Percentiles rank a stretch among this genome's conserved stretches.
These are phyloP conservation scores for Eidolon dupreanum DNA, from an alignment of 2,797 vertebrate genomes.

Conservation along the genomic window DNA sequence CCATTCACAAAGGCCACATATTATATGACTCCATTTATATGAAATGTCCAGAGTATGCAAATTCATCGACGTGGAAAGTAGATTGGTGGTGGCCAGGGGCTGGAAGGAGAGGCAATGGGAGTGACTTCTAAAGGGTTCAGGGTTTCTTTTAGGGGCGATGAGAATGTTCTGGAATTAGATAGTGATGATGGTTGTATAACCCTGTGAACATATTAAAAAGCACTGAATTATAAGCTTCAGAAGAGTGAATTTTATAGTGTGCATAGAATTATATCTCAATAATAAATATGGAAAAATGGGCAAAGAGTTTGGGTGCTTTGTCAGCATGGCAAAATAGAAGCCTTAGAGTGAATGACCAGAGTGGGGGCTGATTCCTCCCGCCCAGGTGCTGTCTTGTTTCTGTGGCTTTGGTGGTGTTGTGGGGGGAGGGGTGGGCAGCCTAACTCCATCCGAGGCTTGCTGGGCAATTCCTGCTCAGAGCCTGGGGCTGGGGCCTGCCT, in stretches of 20 bases:
- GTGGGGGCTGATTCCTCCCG: too few species aligned
- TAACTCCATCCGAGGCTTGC: neutral
- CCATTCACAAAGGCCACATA: neutral
- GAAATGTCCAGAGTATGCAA: neutral
- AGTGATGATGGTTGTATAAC: neutral
- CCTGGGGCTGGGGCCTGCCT: accelerated
- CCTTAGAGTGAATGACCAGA: accelerated
- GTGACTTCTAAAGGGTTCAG: neutral
- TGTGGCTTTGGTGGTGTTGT: neutral
- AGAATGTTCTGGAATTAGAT: neutral
- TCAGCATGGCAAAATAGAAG: neutral
- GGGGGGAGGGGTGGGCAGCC: neutral
- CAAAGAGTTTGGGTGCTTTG: neutral
- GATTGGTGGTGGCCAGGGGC: neutral
- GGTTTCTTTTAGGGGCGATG: neutral
- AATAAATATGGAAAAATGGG: neutral
- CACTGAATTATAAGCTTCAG: neutral
- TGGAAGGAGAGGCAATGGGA: too few species aligned
- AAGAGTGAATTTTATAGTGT: neutral
- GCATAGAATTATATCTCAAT: neutral
- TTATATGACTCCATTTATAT: neutral
- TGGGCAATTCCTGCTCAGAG: neutral
- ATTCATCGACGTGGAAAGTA: neutral
- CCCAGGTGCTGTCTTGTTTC: neutral
- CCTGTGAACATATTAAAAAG: neutral